Evolutionary conservation across 2,113 vertebrate genomes (phyloP).

Genomic region (Seriola dumerili): DNA sequence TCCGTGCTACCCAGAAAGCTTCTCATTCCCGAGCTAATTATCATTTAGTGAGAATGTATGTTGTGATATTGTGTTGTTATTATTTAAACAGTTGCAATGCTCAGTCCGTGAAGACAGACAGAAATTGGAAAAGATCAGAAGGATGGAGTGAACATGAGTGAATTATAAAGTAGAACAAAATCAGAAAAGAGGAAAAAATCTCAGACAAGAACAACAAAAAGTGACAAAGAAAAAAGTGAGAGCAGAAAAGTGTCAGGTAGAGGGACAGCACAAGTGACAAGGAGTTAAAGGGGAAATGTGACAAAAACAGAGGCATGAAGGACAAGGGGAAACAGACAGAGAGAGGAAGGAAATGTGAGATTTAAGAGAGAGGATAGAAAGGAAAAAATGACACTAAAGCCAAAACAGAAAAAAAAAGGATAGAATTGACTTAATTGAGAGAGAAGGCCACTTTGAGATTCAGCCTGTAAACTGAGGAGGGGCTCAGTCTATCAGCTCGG

Average conservation of each 20-base stretch:
- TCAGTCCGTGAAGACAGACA: too few species aligned
- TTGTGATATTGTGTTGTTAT: too few species aligned
- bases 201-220: background rate
- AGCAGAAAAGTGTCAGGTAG: background rate
- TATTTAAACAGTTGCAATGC: too few species aligned
- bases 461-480: conserved; percentile 10
- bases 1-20: too few species aligned
- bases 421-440: background rate
- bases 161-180: background rate
- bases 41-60: too few species aligned
- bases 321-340: background rate
- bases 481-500: conserved; percentile 25
- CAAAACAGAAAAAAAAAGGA: background rate
- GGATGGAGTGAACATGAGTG: background rate
- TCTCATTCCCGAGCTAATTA: too few species aligned
- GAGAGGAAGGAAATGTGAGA: background rate
- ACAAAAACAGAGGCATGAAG: background rate
- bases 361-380: background rate
- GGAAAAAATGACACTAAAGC: background rate
- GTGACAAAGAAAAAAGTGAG: too few species aligned
- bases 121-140: too few species aligned
- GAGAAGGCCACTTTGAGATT: conserved; percentile 31
- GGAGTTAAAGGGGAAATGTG: conserved; percentile 14
- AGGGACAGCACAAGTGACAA: background rate
- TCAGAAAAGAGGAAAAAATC: background rate